Evolutionary conservation across 2,113 vertebrate genomes (phyloP).

Genomic region (Paramisgurnus dabryanus): DNA sequence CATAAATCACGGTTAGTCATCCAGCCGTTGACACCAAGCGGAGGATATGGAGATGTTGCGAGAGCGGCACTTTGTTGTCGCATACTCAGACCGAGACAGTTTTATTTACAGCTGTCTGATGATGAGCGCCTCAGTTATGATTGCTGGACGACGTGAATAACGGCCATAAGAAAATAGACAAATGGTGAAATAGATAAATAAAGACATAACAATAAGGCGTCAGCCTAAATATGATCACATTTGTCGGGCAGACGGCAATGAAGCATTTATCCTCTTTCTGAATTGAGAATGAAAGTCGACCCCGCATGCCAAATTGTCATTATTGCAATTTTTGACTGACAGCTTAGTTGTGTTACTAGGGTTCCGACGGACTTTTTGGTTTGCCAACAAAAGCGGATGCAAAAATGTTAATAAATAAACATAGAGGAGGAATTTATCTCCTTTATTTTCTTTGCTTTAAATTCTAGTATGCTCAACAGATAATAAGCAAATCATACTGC

Average conservation of each 20-base stretch:
- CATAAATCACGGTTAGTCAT: slow-evolving; percentile 28
- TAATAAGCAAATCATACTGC: slow-evolving; percentile 18
- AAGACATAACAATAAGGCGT: slow-evolving; percentile 35
- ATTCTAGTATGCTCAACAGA: background rate
- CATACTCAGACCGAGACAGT: background rate
- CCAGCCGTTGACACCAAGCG: slow-evolving; percentile 4
- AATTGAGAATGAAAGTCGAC: background rate
- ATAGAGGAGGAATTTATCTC: background rate
- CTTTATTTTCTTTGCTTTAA: slow-evolving; percentile 17
- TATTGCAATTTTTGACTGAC: slow-evolving; percentile 16
- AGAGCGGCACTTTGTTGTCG: background rate
- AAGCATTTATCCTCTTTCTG: slow-evolving; percentile 27
- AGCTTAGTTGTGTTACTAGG: background rate
- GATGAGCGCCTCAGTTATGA: background rate
- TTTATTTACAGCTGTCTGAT: slow-evolving; percentile 31
- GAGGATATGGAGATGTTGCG: slow-evolving; percentile 2
- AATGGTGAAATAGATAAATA: slow-evolving; percentile 30
- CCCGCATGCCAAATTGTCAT: background rate
- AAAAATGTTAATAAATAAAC: background rate
- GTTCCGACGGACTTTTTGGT: background rate
- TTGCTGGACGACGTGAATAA: slow-evolving; percentile 26
- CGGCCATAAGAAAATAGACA: slow-evolving; percentile 11
- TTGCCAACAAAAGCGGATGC: background rate
- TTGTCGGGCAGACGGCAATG: background rate
- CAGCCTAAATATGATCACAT: slow-evolving; percentile 10